A percentile compares a stretch with the other conserved stretches of the same genome.
Conservation (phyloP, 2,888 invertebrate genomes). For the Protonemura montana region DNA sequence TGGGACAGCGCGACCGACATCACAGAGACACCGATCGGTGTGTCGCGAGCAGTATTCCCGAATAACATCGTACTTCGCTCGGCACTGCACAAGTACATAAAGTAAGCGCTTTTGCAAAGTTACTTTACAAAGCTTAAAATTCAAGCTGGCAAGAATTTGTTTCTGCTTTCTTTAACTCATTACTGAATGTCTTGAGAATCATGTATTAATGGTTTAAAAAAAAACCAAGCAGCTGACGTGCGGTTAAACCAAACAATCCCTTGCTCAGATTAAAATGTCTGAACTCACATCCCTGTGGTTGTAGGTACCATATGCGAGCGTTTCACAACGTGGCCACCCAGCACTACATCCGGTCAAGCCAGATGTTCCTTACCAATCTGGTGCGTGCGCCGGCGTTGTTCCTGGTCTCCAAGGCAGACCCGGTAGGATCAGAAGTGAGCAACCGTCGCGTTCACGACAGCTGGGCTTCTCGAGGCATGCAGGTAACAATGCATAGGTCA, state of each 20-base stretch:
- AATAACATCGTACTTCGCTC: constrained; percentile 59
- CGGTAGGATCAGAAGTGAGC: constrained; percentile 77
- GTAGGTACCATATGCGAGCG: constrained; percentile 80
- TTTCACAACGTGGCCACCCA: constrained; percentile 83
- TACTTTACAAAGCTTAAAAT: no score
- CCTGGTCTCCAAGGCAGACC: constrained; percentile 72
- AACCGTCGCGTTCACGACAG: constrained; percentile 75
- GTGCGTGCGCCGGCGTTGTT: constrained; percentile 79
- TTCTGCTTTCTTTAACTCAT: no score
- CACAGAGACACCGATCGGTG: constrained; percentile 62
- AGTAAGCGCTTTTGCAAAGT: constrained; percentile 70
- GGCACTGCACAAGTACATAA: constrained; percentile 59
- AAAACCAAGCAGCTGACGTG: no score
- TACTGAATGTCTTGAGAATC: no score
- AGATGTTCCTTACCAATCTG: constrained; percentile 80
- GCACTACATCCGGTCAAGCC: constrained; percentile 84
- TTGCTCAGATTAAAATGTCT: no score
- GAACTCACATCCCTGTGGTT: no score
- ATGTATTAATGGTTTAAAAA: no score
- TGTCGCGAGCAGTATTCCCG: constrained; percentile 62
- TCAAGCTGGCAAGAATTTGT: no score
- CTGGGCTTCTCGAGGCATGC: constrained; percentile 77
- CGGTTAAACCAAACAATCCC: no score
- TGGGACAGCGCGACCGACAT: constrained; percentile 83
- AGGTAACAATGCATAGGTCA: constrained; percentile 1